phyloP scores from a whole-genome alignment of 2,888 invertebrate species.

The Hirtodrosophila trivittata region DNA sequence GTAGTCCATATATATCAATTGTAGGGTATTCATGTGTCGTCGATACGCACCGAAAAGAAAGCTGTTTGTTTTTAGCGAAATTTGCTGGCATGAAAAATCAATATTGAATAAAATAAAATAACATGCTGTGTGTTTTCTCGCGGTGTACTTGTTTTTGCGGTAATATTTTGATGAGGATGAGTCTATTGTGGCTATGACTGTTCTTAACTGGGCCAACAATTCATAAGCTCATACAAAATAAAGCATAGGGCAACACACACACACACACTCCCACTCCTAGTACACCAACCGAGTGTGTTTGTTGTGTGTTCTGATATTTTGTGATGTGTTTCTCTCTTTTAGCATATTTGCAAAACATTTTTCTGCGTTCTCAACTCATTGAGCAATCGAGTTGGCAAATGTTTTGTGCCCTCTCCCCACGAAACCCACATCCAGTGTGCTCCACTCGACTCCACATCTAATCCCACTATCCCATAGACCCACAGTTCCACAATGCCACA shows the following conservation, averaged over 20 bases:
- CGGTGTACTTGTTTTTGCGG: constrained; percentile 3
- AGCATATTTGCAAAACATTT: constrained; percentile 63
- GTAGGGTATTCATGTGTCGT: too few relatives aligned
- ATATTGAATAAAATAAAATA: neutral
- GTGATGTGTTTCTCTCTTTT: constrained; percentile 20
- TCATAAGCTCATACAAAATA: constrained; percentile 10
- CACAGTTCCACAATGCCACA: constrained; percentile 4
- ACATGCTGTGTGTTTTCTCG: neutral
- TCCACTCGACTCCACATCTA: too few relatives aligned
- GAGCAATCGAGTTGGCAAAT: constrained; percentile 56
- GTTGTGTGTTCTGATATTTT: constrained; percentile 2
- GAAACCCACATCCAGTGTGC: neutral
- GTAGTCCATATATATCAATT: too few relatives aligned
- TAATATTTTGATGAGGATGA: constrained; percentile 12
- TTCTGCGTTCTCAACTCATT: constrained; percentile 63
- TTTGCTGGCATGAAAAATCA: too few relatives aligned
- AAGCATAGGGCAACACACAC: neutral
- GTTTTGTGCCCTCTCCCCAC: neutral
- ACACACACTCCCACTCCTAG: neutral
- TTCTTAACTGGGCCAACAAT: constrained; percentile 34
- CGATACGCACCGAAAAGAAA: too few relatives aligned
- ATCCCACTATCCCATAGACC: neutral
- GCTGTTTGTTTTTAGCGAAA: too few relatives aligned
- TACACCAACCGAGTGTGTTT: neutral
- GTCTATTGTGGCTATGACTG: constrained; percentile 29